A percentile compares a stretch with the other conserved stretches of the same genome.
phyloP scores from a whole-genome alignment of 2,888 invertebrate genomes.

The Sinohyriopsis cumingii region DNA sequence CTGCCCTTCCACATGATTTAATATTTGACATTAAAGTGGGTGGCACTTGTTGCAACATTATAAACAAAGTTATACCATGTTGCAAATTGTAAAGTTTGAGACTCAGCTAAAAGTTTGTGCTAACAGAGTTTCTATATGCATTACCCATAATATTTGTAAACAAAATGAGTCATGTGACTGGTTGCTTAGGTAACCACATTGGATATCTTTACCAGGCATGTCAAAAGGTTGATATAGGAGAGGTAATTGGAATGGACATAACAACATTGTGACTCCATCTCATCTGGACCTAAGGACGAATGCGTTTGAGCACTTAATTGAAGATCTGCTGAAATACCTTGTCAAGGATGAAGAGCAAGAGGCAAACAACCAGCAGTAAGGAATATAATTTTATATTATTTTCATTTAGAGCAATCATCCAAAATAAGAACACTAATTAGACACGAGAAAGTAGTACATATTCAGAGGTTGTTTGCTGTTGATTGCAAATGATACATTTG shows the following conservation, averaged over 20 bases:
- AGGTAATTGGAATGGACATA: conserved; percentile 64
- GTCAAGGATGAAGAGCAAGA: conserved; percentile 39
- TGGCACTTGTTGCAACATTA: no score
- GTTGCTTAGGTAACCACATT: conserved; percentile 15
- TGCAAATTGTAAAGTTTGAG: no score
- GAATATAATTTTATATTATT: not conserved
- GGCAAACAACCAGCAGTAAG: conserved; percentile 28
- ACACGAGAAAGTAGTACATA: no score
- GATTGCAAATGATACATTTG: no score
- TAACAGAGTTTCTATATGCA: no score
- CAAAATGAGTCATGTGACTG: not conserved
- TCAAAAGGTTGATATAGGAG: conserved; percentile 57
- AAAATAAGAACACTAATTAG: not conserved
- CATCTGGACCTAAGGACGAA: conserved; percentile 58
- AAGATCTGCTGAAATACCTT: conserved; percentile 53
- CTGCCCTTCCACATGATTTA: no score
- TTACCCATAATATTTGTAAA: not conserved
- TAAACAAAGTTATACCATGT: no score
- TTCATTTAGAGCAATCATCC: not conserved
- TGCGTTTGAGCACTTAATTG: conserved; percentile 60
- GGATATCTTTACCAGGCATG: conserved; percentile 33
- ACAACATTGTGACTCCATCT: conserved; percentile 51
- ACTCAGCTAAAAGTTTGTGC: no score
- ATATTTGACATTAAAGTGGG: no score
- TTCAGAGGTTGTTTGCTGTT: no score